A percentile compares a stretch with the other conserved stretches of the same genome.
These are phyloP conservation scores for Drosophila neotestacea DNA, from an alignment of 2,888 invertebrate species.

Conservation along the genomic window DNA sequence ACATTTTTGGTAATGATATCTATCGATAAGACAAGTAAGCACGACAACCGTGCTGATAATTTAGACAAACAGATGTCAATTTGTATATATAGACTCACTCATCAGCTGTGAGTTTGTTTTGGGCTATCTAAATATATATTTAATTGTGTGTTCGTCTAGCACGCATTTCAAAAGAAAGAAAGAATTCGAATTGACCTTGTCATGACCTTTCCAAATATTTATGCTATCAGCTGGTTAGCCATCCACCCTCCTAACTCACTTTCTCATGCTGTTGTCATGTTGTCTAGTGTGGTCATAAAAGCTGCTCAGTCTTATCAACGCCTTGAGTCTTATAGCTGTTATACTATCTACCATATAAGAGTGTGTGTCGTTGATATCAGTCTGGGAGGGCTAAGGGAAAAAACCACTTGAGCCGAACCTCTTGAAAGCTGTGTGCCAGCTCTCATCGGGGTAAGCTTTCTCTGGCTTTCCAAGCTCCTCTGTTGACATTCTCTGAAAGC, in stretches of 20 bases:
- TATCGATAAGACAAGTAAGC: no score
- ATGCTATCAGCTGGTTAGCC: constrained; percentile 23
- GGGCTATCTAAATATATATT: constrained; percentile 4
- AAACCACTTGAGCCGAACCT: constrained; percentile 11
- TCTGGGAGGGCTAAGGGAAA: constrained; percentile 3
- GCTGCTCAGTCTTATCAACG: constrained; percentile 13
- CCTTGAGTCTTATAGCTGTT: constrained; percentile 6
- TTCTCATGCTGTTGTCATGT: neutral
- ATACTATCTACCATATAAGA: neutral
- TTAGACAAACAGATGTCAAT: neutral
- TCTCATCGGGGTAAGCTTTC: neutral
- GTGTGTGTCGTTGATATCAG: neutral
- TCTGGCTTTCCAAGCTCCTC: neutral
- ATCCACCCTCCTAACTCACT: neutral
- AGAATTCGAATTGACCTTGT: constrained; percentile 54
- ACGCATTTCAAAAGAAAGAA: constrained; percentile 8
- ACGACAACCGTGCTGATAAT: neutral
- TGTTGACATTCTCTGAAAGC: constrained; percentile 13
- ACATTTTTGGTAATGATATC: no score
- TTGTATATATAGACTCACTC: neutral
- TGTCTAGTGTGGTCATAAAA: constrained; percentile 12
- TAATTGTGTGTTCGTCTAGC: constrained; percentile 1
- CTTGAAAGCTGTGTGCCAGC: constrained; percentile 10
- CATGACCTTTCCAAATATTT: constrained; percentile 50
- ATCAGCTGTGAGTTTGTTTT: constrained; percentile 41